Base-by-base conservation (phyloP, 2,113 vertebrate species). In the Myiopsitta monachus region DNA sequence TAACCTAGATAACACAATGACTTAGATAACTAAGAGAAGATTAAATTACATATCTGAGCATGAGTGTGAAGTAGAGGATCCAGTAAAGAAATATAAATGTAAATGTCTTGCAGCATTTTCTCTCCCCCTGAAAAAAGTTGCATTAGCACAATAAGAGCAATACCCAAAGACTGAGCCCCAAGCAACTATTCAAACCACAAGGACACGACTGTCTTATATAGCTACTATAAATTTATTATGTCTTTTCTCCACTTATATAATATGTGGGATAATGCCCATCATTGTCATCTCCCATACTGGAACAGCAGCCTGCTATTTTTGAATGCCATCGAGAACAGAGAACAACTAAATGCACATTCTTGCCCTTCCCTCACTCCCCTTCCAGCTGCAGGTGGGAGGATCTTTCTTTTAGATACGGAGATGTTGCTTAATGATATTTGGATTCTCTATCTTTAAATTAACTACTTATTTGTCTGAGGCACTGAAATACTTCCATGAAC, bases 351-450 rank as follows among this genome's bases (percentile, higher is more conserved):
- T 33, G 36, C 69, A 43, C 47, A 84, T 94, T 94, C 73, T 94
- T 91, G 94, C 39, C 69, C 57, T 94, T 95, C 41, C 17, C 41
- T 88, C 47, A 16, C 36, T 95, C 75, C 44, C 85, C 51, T 78
- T 92, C 36, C 88, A 95, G 95, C 80, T 96, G 95, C 81, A 96
- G 83, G 80, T 87, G 88, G 76, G 77, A 93, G 69, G 69, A 88
- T 87, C 80, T 93, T 96, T 96, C 54, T 68, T 24, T 81, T 82
- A 36, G 14, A n/a, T 66, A 81, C 5, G 6, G 68, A 92, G 62
- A 93, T 90, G n/a, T 70, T 83, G 27, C 62, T 70, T 92, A 47
- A 84, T 52, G 57, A 80, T 46, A 57, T 82, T 11, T 92, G 39
- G 47, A 57, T 76, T 81, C 11, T 92, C 83, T 93, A 68, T 59